Evolutionary conservation across 2,888 invertebrate genomes (phyloP), one percentile per base, ranked within the genome.

Genomic region (Monochamus alternatus): DNA sequence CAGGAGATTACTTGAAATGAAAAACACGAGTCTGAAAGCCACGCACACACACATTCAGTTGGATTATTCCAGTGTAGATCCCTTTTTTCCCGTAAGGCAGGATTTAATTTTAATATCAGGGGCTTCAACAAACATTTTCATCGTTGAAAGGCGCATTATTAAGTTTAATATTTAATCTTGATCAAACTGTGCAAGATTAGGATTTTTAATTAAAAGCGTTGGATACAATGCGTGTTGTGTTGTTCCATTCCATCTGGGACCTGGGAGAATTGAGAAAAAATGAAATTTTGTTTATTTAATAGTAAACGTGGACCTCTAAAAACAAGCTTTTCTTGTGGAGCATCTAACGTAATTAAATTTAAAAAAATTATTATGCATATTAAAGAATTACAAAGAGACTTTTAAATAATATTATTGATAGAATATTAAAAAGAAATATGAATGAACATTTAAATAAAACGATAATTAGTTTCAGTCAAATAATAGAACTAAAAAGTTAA

Each of bases 91-190:
- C n/a, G n/a, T 12, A 44, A 44, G n/a, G 22, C 5, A 44, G 63
- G 63, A 63, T 63, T 38, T 22, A 22, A 44, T 63, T 63, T 63
- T 44, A 63, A 63, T 63, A 63, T 63, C 63, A n/a, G 55, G 14
- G n/a, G 8, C 55, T 55, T 55, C 55, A 14, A 55, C 55, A 38
- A 62, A 62, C 62, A 62, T 38, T 63, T 44, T 9, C 63, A 44
- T 44, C 3, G 44, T 44, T 14, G 22, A 44, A 44, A 43, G 63
- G n/a, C 3, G 44, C 22, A 10, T 38, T 44, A 43, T 43, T 9
- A 63, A 43, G 44, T 44, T 22, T 44, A 44, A 44, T n/a, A 63
- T 44, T 63, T 44, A 38, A 63, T 14, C 22, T 63, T 63, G 9
- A 63, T 44, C 63, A 63, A 63, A 43, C 44, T 22, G 63, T 8